phyloP scores from a whole-genome alignment of 2,113 vertebrate species.

The Anhinga rufa region DNA sequence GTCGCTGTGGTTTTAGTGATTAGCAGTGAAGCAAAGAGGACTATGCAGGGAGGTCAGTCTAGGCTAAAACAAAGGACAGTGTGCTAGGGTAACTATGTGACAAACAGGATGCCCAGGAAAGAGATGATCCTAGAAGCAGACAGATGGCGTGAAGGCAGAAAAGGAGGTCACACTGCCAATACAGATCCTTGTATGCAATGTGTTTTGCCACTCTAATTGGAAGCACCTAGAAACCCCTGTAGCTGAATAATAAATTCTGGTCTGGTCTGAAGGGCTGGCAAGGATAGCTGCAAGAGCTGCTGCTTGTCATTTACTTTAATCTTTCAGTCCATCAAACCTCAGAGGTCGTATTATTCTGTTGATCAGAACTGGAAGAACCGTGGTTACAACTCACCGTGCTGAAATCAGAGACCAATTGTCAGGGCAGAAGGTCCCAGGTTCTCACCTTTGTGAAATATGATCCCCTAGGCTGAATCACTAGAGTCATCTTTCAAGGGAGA shows the following conservation, averaged over 20 bases:
- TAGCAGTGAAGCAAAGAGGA: not conserved
- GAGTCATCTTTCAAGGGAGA: not conserved
- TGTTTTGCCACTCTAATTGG: not conserved
- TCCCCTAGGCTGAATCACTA: not conserved
- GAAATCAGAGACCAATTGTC: not conserved
- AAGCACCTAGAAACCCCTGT: not conserved
- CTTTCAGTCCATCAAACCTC: not conserved
- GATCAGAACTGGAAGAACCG: not conserved
- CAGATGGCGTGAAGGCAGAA: not conserved
- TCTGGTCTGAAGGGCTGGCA: not conserved
- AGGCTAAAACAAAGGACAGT: not conserved
- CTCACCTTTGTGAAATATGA: not conserved
- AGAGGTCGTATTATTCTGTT: not conserved
- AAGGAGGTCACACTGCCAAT: not conserved
- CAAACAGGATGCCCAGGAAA: not conserved
- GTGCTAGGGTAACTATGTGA: not conserved
- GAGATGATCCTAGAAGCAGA: not conserved
- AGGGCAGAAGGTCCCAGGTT: not conserved
- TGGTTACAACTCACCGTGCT: not conserved
- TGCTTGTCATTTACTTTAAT: not conserved
- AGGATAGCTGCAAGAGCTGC: not conserved
- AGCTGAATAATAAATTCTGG: not conserved
- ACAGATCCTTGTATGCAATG: not conserved
- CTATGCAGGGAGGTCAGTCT: not conserved
- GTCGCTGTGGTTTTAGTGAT: not conserved